Evolutionary conservation across 2,113 vertebrate species (phyloP).

Genomic region (Scolopax mira): DNA sequence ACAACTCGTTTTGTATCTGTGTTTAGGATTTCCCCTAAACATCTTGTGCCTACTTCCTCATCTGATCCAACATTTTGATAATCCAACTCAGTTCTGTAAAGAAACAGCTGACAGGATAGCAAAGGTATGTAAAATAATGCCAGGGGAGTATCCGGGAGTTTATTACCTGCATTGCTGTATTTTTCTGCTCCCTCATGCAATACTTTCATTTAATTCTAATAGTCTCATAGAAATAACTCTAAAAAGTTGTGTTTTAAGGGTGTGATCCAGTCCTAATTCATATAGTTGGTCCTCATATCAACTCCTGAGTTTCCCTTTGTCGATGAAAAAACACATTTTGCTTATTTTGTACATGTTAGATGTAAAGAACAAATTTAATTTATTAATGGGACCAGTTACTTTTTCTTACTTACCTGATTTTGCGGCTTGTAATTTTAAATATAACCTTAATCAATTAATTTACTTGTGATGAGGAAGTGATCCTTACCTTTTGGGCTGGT

Average conservation of each 20-base stretch:
- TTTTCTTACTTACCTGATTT: neutral
- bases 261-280: neutral
- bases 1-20: slow-evolving; percentile 37
- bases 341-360: neutral
- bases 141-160: neutral
- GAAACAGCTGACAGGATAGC: slow-evolving; percentile 97
- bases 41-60: slow-evolving; percentile 98
- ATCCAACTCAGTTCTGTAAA: slow-evolving; percentile 95
- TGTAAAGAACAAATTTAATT: neutral
- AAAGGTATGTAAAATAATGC: slow-evolving; percentile 76
- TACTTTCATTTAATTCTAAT: neutral
- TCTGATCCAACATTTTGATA: slow-evolving; percentile 99
- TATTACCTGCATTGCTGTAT: neutral
- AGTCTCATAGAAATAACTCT: neutral
- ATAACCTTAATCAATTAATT: neutral
- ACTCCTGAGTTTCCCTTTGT: neutral
- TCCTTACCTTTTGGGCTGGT: neutral
- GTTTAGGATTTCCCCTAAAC: slow-evolving; percentile 94
- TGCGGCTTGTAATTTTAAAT: neutral
- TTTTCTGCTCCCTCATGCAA: neutral
- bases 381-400: neutral
- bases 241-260: neutral
- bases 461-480: neutral
- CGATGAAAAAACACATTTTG: neutral
- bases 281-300: neutral